phyloP scores from a whole-genome alignment of 1,140 invertebrate genomes.

The Telenomus remus region DNA sequence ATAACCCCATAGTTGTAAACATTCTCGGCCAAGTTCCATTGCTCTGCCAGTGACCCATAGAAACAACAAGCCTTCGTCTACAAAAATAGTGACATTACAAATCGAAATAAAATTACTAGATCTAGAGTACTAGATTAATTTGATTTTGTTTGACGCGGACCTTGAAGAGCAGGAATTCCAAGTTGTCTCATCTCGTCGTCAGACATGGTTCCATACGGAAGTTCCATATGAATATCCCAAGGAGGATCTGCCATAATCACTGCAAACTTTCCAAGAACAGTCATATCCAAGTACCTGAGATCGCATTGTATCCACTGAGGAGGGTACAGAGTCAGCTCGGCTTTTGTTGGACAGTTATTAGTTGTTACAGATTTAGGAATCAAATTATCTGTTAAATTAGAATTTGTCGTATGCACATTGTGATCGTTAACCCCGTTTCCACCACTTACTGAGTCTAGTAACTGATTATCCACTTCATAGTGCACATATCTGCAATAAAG shows the following conservation, averaged over 20 bases:
- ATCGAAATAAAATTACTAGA: background rate
- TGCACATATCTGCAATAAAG: conserved; percentile 86
- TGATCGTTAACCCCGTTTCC: conserved; percentile 46
- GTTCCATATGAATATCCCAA: conserved; percentile 99
- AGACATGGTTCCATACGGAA: conserved; percentile 99
- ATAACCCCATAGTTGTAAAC: conserved; percentile 95
- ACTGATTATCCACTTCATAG: conserved; percentile 89
- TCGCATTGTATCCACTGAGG: conserved; percentile 99
- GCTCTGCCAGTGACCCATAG: conserved; percentile 98
- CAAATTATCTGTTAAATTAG: conserved; percentile 14
- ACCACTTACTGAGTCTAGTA: conserved; percentile 51
- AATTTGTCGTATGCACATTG: conserved; percentile 21
- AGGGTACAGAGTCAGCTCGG: conserved; percentile 82
- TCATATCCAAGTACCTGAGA: conserved; percentile 95
- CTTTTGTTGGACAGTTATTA: conserved; percentile 54
- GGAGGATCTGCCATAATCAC: conserved; percentile 97
- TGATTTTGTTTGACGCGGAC: background rate
- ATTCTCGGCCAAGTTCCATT: conserved; percentile 97
- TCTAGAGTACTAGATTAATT: background rate
- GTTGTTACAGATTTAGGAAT: conserved; percentile 52
- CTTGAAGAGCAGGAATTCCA: conserved; percentile 87
- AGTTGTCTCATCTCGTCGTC: conserved; percentile 98
- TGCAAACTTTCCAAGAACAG: conserved; percentile 93
- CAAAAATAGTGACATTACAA: background rate
- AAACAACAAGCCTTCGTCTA: conserved; percentile 95